These are phyloP conservation scores for Ciconia nigra DNA, from an alignment of 2,797 vertebrate species.

Conservation along the genomic window DNA sequence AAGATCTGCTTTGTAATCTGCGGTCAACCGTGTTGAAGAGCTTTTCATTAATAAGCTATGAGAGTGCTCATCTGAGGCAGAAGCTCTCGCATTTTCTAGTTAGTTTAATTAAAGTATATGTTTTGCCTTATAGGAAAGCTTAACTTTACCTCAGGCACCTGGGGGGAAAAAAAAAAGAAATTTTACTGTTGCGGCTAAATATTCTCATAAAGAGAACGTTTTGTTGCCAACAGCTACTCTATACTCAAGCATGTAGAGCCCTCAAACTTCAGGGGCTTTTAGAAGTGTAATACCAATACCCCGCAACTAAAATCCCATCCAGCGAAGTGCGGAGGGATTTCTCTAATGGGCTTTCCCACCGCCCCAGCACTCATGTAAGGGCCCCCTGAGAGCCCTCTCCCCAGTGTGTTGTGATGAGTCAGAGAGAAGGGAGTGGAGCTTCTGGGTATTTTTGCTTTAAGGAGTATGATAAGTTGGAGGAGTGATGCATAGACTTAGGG, in stretches of 20 bases:
- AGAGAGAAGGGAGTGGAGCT: neutral
- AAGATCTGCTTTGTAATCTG: neutral
- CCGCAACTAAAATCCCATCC: neutral
- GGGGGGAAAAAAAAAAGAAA: neutral
- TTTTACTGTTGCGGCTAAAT: neutral
- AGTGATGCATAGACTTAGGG: neutral
- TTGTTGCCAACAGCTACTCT: neutral
- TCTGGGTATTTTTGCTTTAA: neutral
- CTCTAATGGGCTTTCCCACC: neutral
- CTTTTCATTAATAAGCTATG: neutral
- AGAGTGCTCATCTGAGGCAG: neutral
- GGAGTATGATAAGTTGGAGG: neutral
- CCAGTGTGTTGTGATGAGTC: neutral
- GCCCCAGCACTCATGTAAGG: rapidly evolving
- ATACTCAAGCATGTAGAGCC: neutral
- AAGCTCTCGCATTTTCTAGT: neutral
- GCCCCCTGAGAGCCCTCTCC: neutral
- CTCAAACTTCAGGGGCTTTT: neutral
- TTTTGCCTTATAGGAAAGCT: neutral
- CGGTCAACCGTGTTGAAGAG: neutral
- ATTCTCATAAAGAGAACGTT: neutral
- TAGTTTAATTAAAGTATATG: neutral
- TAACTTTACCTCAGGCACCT: neutral
- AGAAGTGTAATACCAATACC: neutral
- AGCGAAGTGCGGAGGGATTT: neutral